Percentiles rank a stretch among this genome's conserved stretches.
These are phyloP conservation scores for Gibbula magus DNA, from an alignment of 2,888 invertebrate species.

Conservation along the genomic window DNA sequence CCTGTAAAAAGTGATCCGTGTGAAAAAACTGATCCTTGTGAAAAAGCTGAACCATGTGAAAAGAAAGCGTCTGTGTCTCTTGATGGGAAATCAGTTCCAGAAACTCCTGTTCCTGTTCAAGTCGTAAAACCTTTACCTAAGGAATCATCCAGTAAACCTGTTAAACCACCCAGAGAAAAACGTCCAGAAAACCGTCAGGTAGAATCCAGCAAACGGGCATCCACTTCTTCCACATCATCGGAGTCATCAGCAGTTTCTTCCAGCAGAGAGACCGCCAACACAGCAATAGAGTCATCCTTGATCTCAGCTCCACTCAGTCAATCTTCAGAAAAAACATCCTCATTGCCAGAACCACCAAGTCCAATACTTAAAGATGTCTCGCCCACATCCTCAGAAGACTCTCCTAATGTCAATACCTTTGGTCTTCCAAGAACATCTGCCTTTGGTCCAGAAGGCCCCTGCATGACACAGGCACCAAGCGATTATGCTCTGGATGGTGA, in stretches of 20 bases:
- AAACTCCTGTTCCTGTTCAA: neutral
- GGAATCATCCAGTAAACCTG: neutral
- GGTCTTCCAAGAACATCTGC: slow-evolving; percentile 14
- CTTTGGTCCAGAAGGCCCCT: neutral
- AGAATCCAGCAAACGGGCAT: slow-evolving; percentile 1
- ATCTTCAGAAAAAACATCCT: slow-evolving; percentile 1
- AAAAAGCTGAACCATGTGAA: slow-evolving; percentile 10
- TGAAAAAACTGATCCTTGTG: no score
- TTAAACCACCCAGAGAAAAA: slow-evolving; percentile 18
- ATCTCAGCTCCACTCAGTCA: neutral
- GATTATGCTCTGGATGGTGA: slow-evolving; percentile 18
- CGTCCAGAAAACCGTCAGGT: neutral
- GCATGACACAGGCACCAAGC: neutral
- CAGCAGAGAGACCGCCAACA: slow-evolving; percentile 14
- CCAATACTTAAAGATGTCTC: slow-evolving; percentile 1
- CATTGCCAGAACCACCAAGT: slow-evolving; percentile 12
- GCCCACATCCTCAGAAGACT: slow-evolving; percentile 12
- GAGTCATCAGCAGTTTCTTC: slow-evolving; percentile 18
- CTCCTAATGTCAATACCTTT: slow-evolving; percentile 15
- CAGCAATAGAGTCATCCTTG: slow-evolving; percentile 2
- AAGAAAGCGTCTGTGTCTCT: neutral
- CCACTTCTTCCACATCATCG: slow-evolving; percentile 14
- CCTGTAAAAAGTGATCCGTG: no score
- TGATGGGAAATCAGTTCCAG: neutral
- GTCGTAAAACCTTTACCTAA: neutral